A percentile compares a stretch with the other conserved stretches of the same genome.
phyloP scores from a whole-genome alignment of 2,113 vertebrate species.

The Atlantisia rogersi region DNA sequence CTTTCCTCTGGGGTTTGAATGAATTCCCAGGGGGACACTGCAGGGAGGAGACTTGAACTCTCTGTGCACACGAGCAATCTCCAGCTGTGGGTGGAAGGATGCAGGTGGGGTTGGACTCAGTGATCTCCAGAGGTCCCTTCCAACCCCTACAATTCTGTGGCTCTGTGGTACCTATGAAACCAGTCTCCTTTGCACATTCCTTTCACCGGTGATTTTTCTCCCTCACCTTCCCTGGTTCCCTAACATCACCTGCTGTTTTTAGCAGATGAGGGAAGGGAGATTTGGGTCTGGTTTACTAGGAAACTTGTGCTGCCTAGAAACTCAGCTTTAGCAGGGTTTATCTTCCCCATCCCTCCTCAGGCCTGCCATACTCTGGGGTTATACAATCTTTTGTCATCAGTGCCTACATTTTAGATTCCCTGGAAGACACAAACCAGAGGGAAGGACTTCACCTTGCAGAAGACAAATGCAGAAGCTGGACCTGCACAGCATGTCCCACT shows the following conservation, averaged over 20 bases:
- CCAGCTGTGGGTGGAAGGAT: neutral
- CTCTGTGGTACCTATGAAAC: neutral
- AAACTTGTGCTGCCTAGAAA: neutral
- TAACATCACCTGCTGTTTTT: rapidly evolving
- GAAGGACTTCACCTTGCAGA: neutral
- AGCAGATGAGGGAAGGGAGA: neutral
- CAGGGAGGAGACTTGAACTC: neutral
- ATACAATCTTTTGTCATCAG: neutral
- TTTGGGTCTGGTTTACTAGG: neutral
- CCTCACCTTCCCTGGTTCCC: neutral
- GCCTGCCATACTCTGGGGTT: neutral
- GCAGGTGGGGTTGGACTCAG: neutral
- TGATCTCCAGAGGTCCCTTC: too few relatives aligned
- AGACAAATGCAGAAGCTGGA: neutral
- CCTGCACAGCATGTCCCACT: neutral
- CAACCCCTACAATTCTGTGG: too few relatives aligned
- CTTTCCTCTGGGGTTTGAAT: neutral
- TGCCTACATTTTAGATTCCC: neutral
- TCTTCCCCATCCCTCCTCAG: neutral
- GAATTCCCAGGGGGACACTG: neutral
- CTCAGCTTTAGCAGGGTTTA: neutral
- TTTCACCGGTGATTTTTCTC: neutral
- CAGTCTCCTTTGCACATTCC: neutral
- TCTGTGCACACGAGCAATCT: neutral
- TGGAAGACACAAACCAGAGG: neutral